Evolutionary conservation across 2,113 vertebrate genomes (phyloP).

Genomic region (Nesoenas mayeri): DNA sequence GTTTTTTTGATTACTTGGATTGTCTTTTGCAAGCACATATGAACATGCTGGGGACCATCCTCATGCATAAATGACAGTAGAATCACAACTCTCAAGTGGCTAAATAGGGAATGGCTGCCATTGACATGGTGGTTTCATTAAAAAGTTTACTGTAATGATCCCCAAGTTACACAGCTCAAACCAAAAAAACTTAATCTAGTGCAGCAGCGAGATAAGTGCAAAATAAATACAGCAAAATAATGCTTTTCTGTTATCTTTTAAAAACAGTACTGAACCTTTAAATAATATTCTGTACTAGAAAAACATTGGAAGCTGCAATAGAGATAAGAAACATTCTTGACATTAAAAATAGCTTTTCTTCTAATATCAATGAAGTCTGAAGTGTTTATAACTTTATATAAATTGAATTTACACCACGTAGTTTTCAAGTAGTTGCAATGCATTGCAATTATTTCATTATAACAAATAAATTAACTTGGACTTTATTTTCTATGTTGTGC

Average conservation of each 20-base stretch:
- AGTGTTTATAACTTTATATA: background rate
- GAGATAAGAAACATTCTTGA: background rate
- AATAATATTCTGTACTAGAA: background rate
- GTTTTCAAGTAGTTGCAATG: constrained; percentile 23
- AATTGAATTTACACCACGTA: constrained; percentile 4
- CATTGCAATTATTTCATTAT: constrained; percentile 29
- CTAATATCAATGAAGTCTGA: background rate
- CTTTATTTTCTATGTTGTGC: background rate
- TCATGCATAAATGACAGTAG: background rate
- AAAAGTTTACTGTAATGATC: background rate
- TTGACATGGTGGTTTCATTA: background rate
- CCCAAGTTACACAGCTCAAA: background rate
- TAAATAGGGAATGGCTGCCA: background rate
- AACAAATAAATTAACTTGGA: constrained; percentile 5
- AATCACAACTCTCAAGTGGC: background rate
- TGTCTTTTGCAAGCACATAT: background rate
- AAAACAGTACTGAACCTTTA: background rate
- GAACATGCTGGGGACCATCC: background rate
- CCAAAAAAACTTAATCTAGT: background rate
- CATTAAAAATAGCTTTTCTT: constrained; percentile 24
- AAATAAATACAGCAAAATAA: background rate
- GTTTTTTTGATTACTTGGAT: background rate
- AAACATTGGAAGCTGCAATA: background rate
- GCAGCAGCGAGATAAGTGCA: background rate
- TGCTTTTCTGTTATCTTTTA: background rate